A percentile compares a stretch with the other conserved stretches of the same genome.
Conservation (phyloP, 2,797 vertebrate species). For the Phalanger gymnotis region DNA sequence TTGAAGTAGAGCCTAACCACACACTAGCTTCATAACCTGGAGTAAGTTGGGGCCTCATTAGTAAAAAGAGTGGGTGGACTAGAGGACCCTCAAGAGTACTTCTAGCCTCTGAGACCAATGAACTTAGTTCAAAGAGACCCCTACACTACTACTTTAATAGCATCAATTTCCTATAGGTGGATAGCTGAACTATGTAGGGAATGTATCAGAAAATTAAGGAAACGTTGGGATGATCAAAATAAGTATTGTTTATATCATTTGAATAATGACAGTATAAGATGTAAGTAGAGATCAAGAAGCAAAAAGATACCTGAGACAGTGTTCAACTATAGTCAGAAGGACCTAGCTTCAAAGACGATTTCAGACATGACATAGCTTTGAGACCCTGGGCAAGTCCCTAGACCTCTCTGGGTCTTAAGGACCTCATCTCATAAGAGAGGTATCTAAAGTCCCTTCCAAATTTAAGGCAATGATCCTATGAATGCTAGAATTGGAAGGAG, state of each 20-base stretch:
- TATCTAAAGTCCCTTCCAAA: not conserved
- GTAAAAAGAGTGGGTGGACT: not conserved
- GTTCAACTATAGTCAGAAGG: not conserved
- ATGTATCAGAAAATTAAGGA: not conserved
- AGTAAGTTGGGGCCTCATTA: not conserved
- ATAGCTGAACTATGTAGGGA: not conserved
- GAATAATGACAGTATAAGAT: not conserved
- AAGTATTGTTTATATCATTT: too few species aligned
- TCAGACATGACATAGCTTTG: not conserved
- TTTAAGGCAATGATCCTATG: not conserved
- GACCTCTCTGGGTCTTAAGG: not conserved
- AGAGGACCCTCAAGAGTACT: not conserved
- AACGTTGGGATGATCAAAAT: not conserved
- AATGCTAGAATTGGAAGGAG: not conserved
- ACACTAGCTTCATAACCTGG: not conserved
- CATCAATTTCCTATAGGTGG: not conserved
- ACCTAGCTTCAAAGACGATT: not conserved
- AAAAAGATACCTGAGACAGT: not conserved
- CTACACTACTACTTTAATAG: not conserved
- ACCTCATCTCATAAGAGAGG: not conserved
- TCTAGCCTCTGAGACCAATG: not conserved
- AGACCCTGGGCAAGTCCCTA: not conserved
- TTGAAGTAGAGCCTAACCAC: not conserved
- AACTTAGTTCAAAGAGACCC: not conserved
- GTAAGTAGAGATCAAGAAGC: not conserved